Base-by-base conservation (phyloP, 1,140 invertebrate genomes). In the Belonocnema kinseyi region DNA sequence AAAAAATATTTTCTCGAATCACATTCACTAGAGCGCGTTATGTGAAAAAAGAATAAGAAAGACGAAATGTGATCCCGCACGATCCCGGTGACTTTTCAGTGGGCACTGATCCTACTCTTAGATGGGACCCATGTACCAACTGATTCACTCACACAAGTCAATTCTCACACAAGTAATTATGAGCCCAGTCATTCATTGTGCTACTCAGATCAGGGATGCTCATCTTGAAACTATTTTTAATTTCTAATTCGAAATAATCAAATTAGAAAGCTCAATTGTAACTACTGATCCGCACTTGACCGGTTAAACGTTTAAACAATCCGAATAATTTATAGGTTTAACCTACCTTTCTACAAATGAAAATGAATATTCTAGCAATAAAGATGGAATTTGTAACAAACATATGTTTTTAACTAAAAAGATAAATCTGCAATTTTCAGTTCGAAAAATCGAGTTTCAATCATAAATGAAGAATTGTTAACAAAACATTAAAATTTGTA, bases 101-200 rank as follows among this genome's bases (percentile, higher is more conserved):
- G 87, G 78, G 77, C 79, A 90, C 89, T 90, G 88, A 85, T 89
- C 85, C 84, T 73, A 72, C 73, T 80, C 74, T 83, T 80, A 87
- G 88, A 87, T 85, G 82, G 77, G 82, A 83, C 81, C 77, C 58
- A 46, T 72, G 70, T 73, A 77, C 72, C 51, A 79, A 76, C 54
- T 77, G 73, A 75, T 72, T 72, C 80, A 74, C 52, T 17, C 77
- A 74, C 53, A 53, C 73, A 8, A 46, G 26, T 33, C 10, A 40
- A 14, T 14, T 81, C 81, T 81, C 83, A 81, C 82, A 82, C 80
- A 77, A 77, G 79, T 86, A 84, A 89, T 88, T 89, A 87, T 86
- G 84, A 86, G 84, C 85, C 81, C 85, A 85, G 82, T 86, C 85
- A 79, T 80, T 82, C 82, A 76, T 79, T 85, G 82, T 75, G 77